These are phyloP conservation scores for Patella caerulea DNA, from an alignment of 2,888 invertebrate genomes.

Conservation along the genomic window DNA sequence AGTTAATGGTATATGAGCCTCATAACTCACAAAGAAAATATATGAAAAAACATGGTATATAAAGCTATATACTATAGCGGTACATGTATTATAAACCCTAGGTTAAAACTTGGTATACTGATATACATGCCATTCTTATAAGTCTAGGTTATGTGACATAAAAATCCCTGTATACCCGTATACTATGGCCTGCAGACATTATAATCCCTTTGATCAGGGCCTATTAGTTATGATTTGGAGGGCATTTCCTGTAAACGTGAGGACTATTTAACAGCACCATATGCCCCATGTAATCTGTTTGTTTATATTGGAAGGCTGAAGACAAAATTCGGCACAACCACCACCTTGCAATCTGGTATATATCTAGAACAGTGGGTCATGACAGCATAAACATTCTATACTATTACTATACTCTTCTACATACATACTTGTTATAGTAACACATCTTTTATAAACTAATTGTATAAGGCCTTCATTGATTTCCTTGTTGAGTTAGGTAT, in stretches of 20 bases:
- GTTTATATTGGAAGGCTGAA: not conserved
- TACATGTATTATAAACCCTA: too few species aligned
- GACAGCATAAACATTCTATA: not conserved
- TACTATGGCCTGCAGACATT: not conserved
- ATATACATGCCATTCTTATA: too few species aligned
- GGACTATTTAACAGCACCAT: not conserved
- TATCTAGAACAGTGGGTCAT: constrained; percentile 2
- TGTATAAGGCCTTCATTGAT: too few species aligned
- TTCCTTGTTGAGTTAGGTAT: too few species aligned
- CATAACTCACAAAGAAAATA: too few species aligned
- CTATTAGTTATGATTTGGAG: constrained; percentile 2
- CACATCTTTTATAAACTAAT: too few species aligned
- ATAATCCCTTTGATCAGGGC: not conserved
- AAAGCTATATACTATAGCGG: too few species aligned
- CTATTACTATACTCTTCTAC: too few species aligned
- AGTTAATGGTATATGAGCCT: too few species aligned
- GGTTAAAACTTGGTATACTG: too few species aligned
- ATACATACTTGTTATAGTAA: too few species aligned
- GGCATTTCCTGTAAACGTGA: constrained; percentile 1
- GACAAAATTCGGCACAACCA: not conserved
- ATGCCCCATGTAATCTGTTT: constrained; percentile 7
- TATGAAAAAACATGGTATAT: too few species aligned
- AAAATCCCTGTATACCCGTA: not conserved
- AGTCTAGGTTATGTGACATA: not conserved
- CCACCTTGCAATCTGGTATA: not conserved